Evolutionary conservation across 2,113 vertebrate species (phyloP), one percentile per base, ranked within the genome.

Genomic region (Chaetura pelagica): DNA sequence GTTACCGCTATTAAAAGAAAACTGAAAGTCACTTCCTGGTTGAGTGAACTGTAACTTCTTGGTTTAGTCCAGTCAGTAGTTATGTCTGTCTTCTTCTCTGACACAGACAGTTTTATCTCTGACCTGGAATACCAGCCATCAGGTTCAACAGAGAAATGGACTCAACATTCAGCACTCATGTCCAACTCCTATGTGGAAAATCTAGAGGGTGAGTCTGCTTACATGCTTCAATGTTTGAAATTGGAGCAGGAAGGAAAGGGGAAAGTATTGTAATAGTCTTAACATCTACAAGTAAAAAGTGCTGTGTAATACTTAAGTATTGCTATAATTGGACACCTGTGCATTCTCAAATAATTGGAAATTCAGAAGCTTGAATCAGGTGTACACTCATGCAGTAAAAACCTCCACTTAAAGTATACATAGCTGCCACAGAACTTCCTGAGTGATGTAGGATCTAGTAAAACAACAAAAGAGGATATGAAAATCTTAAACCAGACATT

Each of bases 71-170:
- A 97, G 97, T 97, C 96, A 97, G 98, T 98, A 98, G 98, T 98
- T 97, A 98, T 98, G 85, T 98, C 98, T 98, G 85, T 98, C 98
- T 98, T 98, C 98, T 98, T 98, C 97, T 98, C 97, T 98, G 98
- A 98, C 97, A 98, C 98, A 98, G 98, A 98, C 97, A 98, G 97
- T 94, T 98, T 98, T 98, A 97, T 98, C 94, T 98, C 96, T 98
- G 97, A 98, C 98, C 98, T 98, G 97, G 98, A 98, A 98, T 97
- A 98, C 97, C 97, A 97, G 96, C 97, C 97, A 96, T 97, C 98
- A 98, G 98, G 97, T 98, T 98, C 98, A 98, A 96, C 98, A 98
- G 97, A 98, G 97, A 98, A 98, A 97, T 98, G 98, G 98, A 97
- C 97, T 97, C 97, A 96, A 95, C 98, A 98, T 72, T 98, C 98